These are phyloP conservation scores for Cryptocheilus praepositus DNA, from an alignment of 2,888 invertebrate species.

Conservation along the genomic window DNA sequence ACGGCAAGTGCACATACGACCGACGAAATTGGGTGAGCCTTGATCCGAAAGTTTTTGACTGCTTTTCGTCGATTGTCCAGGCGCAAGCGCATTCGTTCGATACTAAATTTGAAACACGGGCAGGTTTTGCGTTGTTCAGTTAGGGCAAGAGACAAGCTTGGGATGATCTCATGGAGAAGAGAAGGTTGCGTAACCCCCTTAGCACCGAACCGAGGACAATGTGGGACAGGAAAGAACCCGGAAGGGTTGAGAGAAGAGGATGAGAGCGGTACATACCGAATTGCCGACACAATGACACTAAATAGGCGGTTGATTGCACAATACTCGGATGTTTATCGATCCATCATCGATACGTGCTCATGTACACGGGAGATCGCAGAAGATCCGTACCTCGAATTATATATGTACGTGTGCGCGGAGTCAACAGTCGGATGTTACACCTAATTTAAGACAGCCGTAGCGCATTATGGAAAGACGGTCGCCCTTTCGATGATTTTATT, in stretches of 20 bases:
- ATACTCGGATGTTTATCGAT: conserved; percentile 73
- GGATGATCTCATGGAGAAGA: conserved; percentile 32
- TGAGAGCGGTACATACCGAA: conserved; percentile 66
- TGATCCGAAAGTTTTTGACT: no score
- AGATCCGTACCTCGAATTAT: conserved; percentile 6
- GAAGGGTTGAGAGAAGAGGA: conserved; percentile 57
- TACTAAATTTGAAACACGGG: no score
- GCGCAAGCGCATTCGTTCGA: no score
- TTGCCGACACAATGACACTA: conserved; percentile 73
- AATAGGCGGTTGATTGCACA: conserved; percentile 75
- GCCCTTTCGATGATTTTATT: conserved; percentile 53
- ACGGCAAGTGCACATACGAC: no score
- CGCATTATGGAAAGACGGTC: conserved; percentile 58
- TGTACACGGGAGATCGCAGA: background rate
- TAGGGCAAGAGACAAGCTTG: conserved; percentile 36
- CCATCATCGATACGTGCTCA: conserved; percentile 69
- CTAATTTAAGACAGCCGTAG: conserved; percentile 72
- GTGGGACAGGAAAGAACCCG: conserved; percentile 44
- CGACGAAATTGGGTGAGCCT: no score
- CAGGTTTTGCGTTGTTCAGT: conserved; percentile 33
- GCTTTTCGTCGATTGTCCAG: no score
- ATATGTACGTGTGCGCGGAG: conserved; percentile 48
- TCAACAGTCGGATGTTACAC: conserved; percentile 73
- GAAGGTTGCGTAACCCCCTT: conserved; percentile 52
- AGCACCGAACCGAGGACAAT: conserved; percentile 27